These are phyloP conservation scores for Holothuria glaberrima DNA, from an alignment of 35 echinoderm and acorn worm genomes.

Conservation along the genomic window DNA sequence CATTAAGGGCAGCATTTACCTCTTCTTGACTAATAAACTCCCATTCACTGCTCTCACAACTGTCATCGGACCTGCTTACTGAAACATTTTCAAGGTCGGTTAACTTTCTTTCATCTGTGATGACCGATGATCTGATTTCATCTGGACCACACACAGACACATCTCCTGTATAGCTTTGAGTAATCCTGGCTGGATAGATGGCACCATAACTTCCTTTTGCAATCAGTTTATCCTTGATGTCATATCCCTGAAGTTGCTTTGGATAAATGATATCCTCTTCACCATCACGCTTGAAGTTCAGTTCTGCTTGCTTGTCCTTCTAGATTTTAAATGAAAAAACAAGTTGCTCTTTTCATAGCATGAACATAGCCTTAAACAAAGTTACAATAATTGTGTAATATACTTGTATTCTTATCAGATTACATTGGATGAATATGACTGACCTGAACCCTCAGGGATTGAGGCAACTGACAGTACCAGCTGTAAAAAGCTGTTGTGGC, in stretches of 20 bases:
- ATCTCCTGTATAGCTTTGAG: background rate
- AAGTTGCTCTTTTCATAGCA: background rate
- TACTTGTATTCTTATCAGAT: too few relatives aligned
- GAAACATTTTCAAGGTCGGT: background rate
- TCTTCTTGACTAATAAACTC: background rate
- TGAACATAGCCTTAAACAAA: too few relatives aligned
- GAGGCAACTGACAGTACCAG: too few relatives aligned
- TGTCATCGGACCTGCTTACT: background rate
- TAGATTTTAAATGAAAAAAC: background rate
- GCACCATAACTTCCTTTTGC: constrained; percentile 17
- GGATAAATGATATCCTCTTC: background rate
- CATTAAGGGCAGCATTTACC: too few relatives aligned
- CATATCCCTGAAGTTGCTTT: background rate
- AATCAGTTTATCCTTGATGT: background rate
- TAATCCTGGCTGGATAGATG: constrained; percentile 2
- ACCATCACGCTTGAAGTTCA: background rate
- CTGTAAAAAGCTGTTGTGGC: too few relatives aligned
- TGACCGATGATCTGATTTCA: background rate
- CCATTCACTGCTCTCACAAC: background rate
- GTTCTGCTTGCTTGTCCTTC: background rate
- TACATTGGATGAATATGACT: too few relatives aligned
- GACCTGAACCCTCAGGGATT: too few relatives aligned
- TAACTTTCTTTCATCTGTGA: background rate
- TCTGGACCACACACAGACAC: background rate
- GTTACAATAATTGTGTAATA: too few relatives aligned